Conservation (phyloP, 2,888 invertebrate genomes). For the Unio delphinus region DNA sequence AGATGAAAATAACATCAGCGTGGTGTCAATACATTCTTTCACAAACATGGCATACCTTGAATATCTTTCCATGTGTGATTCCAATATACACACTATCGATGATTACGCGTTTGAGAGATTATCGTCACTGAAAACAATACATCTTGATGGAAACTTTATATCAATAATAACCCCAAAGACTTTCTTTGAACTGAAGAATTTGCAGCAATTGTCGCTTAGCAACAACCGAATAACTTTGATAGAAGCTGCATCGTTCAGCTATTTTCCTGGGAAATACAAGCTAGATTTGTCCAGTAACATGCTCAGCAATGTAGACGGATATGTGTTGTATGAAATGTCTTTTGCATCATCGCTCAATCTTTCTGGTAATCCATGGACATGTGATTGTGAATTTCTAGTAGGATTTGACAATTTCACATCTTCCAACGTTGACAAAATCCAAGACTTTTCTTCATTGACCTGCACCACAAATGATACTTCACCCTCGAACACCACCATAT, state of each 20-base stretch:
- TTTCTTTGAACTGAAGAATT: constrained; percentile 35
- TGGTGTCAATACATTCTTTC: no score
- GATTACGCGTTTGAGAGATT: constrained; percentile 14
- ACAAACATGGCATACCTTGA: no score
- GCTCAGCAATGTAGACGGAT: constrained; percentile 22
- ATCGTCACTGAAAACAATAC: constrained; percentile 5
- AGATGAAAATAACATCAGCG: no score
- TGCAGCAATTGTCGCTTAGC: constrained; percentile 13
- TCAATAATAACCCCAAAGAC: constrained; percentile 25
- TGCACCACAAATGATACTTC: constrained; percentile 1
- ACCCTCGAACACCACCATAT: neutral
- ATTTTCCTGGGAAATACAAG: no score
- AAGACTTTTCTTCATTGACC: constrained; percentile 7
- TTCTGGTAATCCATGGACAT: constrained; percentile 36
- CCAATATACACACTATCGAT: constrained; percentile 5
- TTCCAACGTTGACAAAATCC: neutral
- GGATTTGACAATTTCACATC: constrained; percentile 7
- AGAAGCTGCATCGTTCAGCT: no score
- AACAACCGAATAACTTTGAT: no score
- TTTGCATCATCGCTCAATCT: constrained; percentile 25
- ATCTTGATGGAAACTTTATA: constrained; percentile 20
- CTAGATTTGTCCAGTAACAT: constrained; percentile 31
- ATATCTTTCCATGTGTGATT: no score
- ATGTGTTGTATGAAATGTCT: constrained; percentile 20
- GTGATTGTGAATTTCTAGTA: constrained; percentile 29